These are phyloP conservation scores for Semaprochilodus insignis DNA, from an alignment of 2,797 vertebrate genomes.

Conservation along the genomic window DNA sequence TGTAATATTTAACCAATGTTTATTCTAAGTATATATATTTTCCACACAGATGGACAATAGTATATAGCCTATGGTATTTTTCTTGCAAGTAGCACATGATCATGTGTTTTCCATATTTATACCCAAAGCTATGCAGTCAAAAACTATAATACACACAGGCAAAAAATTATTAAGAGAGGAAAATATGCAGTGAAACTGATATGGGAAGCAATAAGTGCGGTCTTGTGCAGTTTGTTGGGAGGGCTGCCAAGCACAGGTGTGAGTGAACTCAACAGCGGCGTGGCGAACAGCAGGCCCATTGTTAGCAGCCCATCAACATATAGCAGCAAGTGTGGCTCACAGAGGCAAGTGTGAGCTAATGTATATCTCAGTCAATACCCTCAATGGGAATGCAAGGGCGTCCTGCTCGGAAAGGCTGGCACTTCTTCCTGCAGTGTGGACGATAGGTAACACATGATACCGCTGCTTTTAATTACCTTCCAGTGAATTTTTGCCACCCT, in stretches of 20 bases:
- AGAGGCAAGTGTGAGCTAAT: slow-evolving; percentile 69
- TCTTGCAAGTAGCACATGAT: neutral
- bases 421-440: slow-evolving; percentile 50
- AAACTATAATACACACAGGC: slow-evolving; percentile 16
- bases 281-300: slow-evolving; percentile 78
- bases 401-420: slow-evolving; percentile 60
- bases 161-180: slow-evolving; percentile 10
- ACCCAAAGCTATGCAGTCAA: neutral
- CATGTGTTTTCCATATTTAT: neutral
- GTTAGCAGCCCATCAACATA: slow-evolving; percentile 67
- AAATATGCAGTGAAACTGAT: slow-evolving; percentile 68
- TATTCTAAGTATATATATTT: no score
- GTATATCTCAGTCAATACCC: slow-evolving; percentile 66
- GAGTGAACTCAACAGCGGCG: slow-evolving; percentile 71
- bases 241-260: slow-evolving; percentile 80
- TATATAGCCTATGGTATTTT: no score
- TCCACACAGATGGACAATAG: no score
- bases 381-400: slow-evolving; percentile 56
- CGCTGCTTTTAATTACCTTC: slow-evolving; percentile 29
- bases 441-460: slow-evolving; percentile 60
- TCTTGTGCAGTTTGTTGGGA: slow-evolving; percentile 38
- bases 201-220: slow-evolving; percentile 62
- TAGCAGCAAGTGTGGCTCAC: slow-evolving; percentile 71
- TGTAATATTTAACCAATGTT: no score
- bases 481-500: neutral